These are phyloP conservation scores for Condylostylus longicornis DNA, from an alignment of 1,140 invertebrate genomes.

Conservation along the genomic window DNA sequence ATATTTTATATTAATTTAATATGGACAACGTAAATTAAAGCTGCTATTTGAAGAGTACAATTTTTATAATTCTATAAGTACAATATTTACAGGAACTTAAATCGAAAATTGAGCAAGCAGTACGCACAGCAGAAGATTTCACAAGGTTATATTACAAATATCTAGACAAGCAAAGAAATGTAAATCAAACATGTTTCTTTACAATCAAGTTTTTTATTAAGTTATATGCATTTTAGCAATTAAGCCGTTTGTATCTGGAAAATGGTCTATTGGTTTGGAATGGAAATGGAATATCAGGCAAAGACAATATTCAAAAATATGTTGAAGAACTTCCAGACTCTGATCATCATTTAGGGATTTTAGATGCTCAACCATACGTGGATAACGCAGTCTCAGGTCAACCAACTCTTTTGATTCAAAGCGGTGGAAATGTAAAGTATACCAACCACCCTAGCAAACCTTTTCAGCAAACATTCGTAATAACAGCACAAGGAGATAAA, in stretches of 20 bases:
- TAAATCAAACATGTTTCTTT: constrained; percentile 31
- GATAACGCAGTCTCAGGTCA: constrained; percentile 51
- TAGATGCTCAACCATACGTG: constrained; percentile 65
- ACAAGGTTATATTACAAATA: constrained; percentile 68
- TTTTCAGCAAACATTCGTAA: constrained; percentile 68
- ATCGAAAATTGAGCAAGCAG: constrained; percentile 53
- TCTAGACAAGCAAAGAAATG: constrained; percentile 64
- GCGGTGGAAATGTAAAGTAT: constrained; percentile 56
- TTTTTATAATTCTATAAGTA: too few species aligned
- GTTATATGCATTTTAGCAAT: constrained; percentile 37
- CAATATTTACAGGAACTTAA: constrained; percentile 17
- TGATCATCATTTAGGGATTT: constrained; percentile 48
- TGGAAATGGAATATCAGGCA: constrained; percentile 59
- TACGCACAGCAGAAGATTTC: constrained; percentile 63
- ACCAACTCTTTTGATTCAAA: constrained; percentile 55
- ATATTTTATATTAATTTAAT: too few species aligned
- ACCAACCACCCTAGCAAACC: constrained; percentile 39
- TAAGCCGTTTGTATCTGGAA: constrained; percentile 63
- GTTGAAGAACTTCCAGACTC: constrained; percentile 55
- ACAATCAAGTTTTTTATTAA: constrained; percentile 5
- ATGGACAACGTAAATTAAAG: too few species aligned
- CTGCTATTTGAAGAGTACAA: too few species aligned
- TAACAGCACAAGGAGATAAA: constrained; percentile 66
- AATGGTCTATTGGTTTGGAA: constrained; percentile 71
- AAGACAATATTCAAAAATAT: constrained; percentile 63